These are phyloP conservation scores for Hoplodrina blanda DNA, from an alignment of 2,888 invertebrate species.

Conservation along the genomic window DNA sequence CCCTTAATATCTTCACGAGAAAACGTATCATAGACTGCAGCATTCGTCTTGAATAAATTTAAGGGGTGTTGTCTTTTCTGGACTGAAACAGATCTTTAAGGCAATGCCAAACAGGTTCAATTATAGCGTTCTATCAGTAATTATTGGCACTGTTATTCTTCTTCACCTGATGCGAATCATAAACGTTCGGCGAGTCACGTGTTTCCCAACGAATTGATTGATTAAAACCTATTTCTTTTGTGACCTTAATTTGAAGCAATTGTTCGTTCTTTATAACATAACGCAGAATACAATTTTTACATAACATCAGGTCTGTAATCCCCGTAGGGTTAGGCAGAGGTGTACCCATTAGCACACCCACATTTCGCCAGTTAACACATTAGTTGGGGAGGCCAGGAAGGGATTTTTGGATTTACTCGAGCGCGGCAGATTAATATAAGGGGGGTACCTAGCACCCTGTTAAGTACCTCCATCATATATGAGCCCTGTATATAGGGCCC, in stretches of 20 bases:
- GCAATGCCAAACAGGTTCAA: conserved; percentile 32
- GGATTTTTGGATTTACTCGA: no score
- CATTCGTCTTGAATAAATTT: background rate
- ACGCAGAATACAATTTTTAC: no score
- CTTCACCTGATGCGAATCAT: conserved; percentile 22
- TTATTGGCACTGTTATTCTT: conserved; percentile 17
- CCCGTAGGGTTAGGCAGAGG: no score
- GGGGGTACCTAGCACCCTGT: no score
- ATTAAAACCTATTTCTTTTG: conserved; percentile 2
- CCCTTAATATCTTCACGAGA: background rate
- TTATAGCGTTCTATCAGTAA: conserved; percentile 33
- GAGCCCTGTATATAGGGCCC: no score
- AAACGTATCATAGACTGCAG: background rate
- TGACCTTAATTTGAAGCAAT: conserved; percentile 7
- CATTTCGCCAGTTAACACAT: no score
- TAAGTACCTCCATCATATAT: no score
- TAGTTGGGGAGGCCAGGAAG: no score
- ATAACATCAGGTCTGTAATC: no score
- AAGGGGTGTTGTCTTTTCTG: background rate
- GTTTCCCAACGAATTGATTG: conserved; percentile 20
- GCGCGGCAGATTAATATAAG: no score
- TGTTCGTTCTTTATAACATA: no score
- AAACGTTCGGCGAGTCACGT: conserved; percentile 1
- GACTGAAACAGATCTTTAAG: background rate
- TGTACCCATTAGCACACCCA: no score